A percentile compares a stretch with the other conserved stretches of the same genome.
These are phyloP conservation scores for Cliona cf. orientalis DNA, from an alignment of 37 sponge, comb jelly and placozoan genomes.

Conservation along the genomic window DNA sequence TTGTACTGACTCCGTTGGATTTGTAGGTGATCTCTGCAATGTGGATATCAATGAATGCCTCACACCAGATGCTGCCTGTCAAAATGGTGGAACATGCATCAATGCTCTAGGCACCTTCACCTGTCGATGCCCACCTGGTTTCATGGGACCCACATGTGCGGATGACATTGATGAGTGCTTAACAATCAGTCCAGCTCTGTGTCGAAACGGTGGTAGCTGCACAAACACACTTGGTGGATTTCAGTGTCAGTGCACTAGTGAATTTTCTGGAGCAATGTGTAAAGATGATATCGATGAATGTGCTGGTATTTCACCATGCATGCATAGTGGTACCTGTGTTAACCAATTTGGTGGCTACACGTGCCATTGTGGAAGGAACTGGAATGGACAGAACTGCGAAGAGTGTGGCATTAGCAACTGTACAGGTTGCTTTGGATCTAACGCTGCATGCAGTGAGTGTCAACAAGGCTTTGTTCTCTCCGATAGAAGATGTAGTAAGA, in stretches of 20 bases:
- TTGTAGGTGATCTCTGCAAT: constrained; percentile 10
- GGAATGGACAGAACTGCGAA: constrained; percentile 19
- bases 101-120: constrained; percentile 25
- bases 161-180: constrained; percentile 36
- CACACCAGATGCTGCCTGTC: background rate
- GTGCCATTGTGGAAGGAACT: constrained; percentile 25
- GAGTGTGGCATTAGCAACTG: constrained; percentile 8
- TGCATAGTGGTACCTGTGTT: constrained; percentile 23
- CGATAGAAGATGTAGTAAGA: background rate
- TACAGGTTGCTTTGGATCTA: background rate
- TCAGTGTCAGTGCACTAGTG: constrained; percentile 7
- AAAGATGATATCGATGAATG: constrained; percentile 24
- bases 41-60: constrained; percentile 46
- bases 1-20: constrained; percentile 21
- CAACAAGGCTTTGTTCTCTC: background rate
- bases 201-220: constrained; percentile 29
- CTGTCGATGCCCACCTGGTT: constrained; percentile 31
- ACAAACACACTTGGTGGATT: constrained; percentile 15
- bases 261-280: constrained; percentile 19
- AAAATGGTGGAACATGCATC: constrained; percentile 34
- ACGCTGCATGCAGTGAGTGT: constrained; percentile 2
- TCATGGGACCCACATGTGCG: constrained; percentile 7
- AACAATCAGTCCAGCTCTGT: background rate
- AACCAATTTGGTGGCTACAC: constrained; percentile 11
- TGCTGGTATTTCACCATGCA: background rate